Conservation (phyloP, 2,797 vertebrate species). For the Buceros bicornis region DNA sequence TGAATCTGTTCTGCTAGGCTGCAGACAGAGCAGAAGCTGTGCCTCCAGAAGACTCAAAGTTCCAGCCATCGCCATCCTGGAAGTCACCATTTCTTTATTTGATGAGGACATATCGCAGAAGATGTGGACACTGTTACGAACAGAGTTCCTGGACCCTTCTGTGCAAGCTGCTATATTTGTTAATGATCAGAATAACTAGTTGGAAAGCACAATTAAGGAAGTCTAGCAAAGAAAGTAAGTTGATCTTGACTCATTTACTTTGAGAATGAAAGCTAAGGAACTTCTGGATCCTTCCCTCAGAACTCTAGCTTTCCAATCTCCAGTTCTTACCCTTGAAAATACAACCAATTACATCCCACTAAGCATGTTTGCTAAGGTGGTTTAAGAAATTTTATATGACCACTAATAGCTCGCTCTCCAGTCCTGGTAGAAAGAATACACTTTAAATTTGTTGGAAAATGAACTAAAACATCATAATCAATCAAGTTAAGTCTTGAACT, state of each 20-base stretch:
- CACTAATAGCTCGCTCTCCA: background rate
- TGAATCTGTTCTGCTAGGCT: too few species aligned
- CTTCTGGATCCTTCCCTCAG: background rate
- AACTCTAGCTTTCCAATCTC: background rate
- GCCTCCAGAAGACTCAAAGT: too few species aligned
- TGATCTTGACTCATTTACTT: background rate
- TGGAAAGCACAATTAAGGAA: background rate
- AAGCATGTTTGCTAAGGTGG: background rate
- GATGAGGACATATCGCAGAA: background rate
- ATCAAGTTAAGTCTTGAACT: background rate
- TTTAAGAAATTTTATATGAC: background rate
- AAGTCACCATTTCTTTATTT: too few species aligned
- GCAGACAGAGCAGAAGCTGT: too few species aligned
- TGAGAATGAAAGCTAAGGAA: background rate
- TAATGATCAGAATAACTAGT: background rate
- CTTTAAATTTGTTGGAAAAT: background rate
- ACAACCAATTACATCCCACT: background rate
- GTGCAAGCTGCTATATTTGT: background rate
- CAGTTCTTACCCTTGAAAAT: background rate
- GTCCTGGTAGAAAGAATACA: background rate
- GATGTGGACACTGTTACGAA: background rate
- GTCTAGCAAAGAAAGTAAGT: background rate
- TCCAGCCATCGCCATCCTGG: too few species aligned
- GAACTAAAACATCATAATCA: background rate
- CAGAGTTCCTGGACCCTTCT: background rate